phyloP scores from a whole-genome alignment of 2,113 vertebrate genomes.

The Catharus bicknelli region DNA sequence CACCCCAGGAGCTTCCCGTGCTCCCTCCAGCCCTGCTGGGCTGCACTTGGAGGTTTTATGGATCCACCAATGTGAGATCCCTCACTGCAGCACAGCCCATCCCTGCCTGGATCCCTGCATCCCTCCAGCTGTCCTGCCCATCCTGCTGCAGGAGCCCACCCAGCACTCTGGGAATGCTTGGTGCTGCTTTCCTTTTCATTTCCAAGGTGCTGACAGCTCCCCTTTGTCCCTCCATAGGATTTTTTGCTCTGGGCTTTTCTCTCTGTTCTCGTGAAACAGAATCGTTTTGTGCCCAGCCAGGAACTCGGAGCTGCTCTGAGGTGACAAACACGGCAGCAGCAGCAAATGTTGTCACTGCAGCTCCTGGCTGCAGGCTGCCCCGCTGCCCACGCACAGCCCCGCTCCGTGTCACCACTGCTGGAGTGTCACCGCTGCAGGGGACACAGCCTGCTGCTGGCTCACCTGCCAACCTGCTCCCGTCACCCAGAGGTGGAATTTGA shows the following conservation, averaged over 20 bases:
- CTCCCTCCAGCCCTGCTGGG: not conserved
- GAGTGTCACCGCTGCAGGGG: not conserved
- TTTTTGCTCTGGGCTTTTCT: not conserved
- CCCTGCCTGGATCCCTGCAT: not conserved
- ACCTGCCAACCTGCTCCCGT: not conserved
- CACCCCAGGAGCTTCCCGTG: not conserved
- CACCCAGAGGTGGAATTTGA: fast-evolving
- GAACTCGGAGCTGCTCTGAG: not conserved
- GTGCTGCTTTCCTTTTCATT: not conserved
- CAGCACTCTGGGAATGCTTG: not conserved
- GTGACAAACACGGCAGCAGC: not conserved
- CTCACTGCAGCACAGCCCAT: not conserved
- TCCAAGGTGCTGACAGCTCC: not conserved
- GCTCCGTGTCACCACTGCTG: fast-evolving
- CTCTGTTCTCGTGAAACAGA: not conserved
- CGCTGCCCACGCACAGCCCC: fast-evolving
- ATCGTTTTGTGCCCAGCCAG: not conserved
- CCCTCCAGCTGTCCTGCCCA: not conserved
- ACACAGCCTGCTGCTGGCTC: not conserved
- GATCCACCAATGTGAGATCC: not conserved
- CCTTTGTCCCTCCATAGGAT: not conserved
- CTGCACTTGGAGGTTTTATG: not conserved
- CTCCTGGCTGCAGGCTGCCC: not conserved
- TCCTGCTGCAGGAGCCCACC: not conserved
- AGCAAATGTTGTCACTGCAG: not conserved